phyloP scores from a whole-genome alignment of 2,797 vertebrate genomes.

The Fistularia commersonii region DNA sequence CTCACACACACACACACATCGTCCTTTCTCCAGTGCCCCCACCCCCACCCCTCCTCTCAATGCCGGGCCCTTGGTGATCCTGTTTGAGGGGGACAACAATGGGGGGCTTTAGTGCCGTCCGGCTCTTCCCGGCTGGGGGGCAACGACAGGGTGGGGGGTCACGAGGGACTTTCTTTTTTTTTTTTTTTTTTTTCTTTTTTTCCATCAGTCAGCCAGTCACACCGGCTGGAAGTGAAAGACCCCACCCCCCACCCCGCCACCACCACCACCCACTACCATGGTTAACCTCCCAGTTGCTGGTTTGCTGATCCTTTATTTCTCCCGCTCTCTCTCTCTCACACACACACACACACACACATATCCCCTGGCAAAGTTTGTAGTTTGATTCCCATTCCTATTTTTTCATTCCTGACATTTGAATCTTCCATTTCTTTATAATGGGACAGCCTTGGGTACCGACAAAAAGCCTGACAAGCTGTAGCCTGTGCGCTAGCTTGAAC shows the following conservation, averaged over 20 bases:
- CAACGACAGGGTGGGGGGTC: slow-evolving; percentile 62
- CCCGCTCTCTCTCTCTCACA: slow-evolving; percentile 27
- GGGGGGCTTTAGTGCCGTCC: slow-evolving; percentile 81
- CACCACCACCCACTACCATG: slow-evolving; percentile 18
- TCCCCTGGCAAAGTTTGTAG: too few relatives aligned
- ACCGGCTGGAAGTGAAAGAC: slow-evolving; percentile 36
- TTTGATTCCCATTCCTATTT: too few relatives aligned
- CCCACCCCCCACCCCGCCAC: background rate
- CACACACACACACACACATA: too few relatives aligned
- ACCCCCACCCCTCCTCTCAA: slow-evolving; percentile 67
- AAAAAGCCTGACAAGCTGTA: too few relatives aligned
- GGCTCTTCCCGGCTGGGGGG: slow-evolving; percentile 73
- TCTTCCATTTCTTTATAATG: too few relatives aligned
- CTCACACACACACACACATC: slow-evolving; percentile 41
- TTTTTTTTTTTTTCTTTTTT: slow-evolving; percentile 28
- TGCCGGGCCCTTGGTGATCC: slow-evolving; percentile 81
- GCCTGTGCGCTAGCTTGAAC: too few relatives aligned
- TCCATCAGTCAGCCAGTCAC: slow-evolving; percentile 46
- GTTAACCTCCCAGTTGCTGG: slow-evolving; percentile 58
- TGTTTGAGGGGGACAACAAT: slow-evolving; percentile 89
- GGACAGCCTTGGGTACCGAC: too few relatives aligned
- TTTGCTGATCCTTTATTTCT: slow-evolving; percentile 45
- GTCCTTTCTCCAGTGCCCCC: slow-evolving; percentile 34
- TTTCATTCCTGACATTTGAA: too few relatives aligned
- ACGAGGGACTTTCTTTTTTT: slow-evolving; percentile 51